Conservation (phyloP, 2,797 vertebrate genomes). For the Taenioides sp. region DNA sequence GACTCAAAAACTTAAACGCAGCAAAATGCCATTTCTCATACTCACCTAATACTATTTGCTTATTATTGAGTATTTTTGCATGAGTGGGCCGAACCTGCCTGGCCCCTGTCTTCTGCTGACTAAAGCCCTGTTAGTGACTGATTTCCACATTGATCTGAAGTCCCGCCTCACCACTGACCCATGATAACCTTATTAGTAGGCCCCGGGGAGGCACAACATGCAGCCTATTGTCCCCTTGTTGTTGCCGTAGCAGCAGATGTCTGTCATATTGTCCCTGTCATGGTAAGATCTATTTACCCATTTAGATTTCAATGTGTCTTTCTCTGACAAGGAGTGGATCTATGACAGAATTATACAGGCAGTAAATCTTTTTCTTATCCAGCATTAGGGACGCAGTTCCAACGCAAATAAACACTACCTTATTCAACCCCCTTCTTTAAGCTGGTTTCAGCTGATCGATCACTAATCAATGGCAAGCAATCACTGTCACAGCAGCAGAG, state of each 20-base stretch:
- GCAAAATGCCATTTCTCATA: neutral
- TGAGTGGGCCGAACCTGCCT: slow-evolving; percentile 6
- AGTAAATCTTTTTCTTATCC: slow-evolving; percentile 47
- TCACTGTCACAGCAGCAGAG: slow-evolving; percentile 27
- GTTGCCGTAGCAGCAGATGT: slow-evolving; percentile 47
- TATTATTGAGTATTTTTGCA: neutral
- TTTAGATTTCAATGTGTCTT: slow-evolving; percentile 41
- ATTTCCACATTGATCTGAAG: slow-evolving; percentile 47
- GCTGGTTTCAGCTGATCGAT: slow-evolving; percentile 51
- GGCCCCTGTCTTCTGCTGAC: slow-evolving; percentile 34
- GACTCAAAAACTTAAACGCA: neutral
- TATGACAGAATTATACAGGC: slow-evolving; percentile 35
- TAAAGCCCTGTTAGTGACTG: slow-evolving; percentile 30
- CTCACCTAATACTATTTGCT: neutral
- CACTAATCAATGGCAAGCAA: slow-evolving; percentile 51
- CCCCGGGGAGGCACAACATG: slow-evolving; percentile 36
- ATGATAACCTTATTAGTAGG: slow-evolving; percentile 57
- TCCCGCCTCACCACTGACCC: slow-evolving; percentile 48
- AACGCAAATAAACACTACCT: slow-evolving; percentile 37
- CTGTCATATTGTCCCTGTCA: slow-evolving; percentile 50
- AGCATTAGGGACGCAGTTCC: slow-evolving; percentile 54
- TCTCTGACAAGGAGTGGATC: slow-evolving; percentile 43
- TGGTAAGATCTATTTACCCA: slow-evolving; percentile 42
- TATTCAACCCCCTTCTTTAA: slow-evolving; percentile 18
- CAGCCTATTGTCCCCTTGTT: slow-evolving; percentile 23